Evolutionary conservation across 2,113 vertebrate genomes (phyloP).

Genomic region (Hypanus sabinus): DNA sequence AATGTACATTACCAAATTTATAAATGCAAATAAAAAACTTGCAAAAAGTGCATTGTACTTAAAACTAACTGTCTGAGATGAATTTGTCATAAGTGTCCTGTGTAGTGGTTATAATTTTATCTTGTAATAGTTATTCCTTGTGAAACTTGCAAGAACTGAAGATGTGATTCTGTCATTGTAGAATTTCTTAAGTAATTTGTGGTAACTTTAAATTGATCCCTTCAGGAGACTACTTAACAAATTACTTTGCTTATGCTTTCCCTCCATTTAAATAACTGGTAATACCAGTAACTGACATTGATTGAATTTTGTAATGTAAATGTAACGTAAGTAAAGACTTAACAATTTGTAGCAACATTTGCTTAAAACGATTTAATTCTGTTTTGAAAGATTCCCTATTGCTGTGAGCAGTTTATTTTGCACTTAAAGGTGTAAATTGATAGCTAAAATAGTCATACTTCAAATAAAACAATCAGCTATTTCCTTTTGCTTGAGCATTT

Average conservation of each 20-base stretch:
- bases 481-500: not conserved
- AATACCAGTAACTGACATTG: not conserved
- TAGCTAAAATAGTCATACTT: not conserved
- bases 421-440: not conserved
- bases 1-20: not conserved
- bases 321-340: not conserved
- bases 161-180: not conserved
- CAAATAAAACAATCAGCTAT: not conserved
- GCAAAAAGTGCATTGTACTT: not conserved
- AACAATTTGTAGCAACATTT: not conserved
- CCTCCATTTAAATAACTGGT: not conserved
- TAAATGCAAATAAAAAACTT: constrained; percentile 4
- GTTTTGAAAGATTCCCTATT: not conserved
- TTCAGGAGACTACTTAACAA: not conserved
- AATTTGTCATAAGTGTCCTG: not conserved
- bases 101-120: not conserved
- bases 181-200: not conserved
- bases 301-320: not conserved
- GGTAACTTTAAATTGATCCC: not conserved
- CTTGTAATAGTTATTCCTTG: not conserved
- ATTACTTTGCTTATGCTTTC: not conserved
- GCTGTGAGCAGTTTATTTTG: not conserved
- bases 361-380: not conserved
- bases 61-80: not conserved
- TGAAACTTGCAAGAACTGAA: not conserved